Conservation (phyloP, 2,113 vertebrate genomes). For the Pelodiscus sinensis region DNA sequence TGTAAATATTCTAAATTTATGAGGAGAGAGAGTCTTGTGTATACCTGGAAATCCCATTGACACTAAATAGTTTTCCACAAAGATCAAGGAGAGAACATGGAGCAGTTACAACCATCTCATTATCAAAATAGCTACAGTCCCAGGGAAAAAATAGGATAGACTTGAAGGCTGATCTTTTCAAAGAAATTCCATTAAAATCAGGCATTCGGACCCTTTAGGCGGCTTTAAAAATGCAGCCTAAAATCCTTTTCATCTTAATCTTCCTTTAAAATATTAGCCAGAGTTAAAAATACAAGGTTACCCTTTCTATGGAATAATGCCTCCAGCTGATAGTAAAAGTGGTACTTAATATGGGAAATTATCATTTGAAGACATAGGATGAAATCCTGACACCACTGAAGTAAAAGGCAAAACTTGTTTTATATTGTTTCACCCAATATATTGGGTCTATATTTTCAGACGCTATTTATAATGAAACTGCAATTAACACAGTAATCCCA, state of each 20-base stretch:
- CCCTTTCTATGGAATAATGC: conserved; percentile 15
- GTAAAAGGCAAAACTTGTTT: conserved; percentile 3
- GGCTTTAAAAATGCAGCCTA: conserved; percentile 31
- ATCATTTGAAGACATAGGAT: not conserved
- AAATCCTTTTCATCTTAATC: conserved; percentile 35
- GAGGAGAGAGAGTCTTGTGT: not conserved
- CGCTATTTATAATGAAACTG: not conserved
- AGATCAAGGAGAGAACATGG: not conserved
- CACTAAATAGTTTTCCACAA: not conserved
- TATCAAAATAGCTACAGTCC: not conserved
- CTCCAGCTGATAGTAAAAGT: conserved; percentile 6
- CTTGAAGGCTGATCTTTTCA: not conserved
- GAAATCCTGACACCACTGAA: conserved; percentile 16
- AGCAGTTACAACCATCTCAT: not conserved
- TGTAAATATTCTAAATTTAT: not conserved
- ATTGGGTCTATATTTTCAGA: not conserved
- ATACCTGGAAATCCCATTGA: not conserved
- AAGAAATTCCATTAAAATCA: conserved; percentile 30
- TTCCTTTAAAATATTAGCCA: conserved; percentile 50
- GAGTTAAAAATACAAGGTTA: conserved; percentile 43
- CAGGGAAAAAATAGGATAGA: not conserved
- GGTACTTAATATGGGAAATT: conserved; percentile 24
- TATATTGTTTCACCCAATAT: not conserved
- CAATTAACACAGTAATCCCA: not conserved
- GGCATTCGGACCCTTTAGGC: not conserved